Percentiles rank a stretch among this genome's conserved stretches.
Conservation (phyloP, 2,113 vertebrate species). For the Tricholaema leucomelas region DNA sequence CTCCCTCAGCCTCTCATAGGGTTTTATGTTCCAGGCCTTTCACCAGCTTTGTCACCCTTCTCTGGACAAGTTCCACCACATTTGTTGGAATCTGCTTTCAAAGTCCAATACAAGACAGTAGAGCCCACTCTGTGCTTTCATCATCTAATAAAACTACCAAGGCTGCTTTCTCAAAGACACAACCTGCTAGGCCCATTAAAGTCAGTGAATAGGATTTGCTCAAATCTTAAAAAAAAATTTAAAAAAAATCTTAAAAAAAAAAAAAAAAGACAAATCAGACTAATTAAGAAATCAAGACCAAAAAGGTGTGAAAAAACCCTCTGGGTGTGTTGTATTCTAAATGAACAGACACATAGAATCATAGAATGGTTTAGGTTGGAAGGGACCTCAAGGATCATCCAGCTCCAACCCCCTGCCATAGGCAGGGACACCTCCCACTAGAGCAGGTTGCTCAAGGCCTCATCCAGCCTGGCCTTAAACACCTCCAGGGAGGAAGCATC, state of each 20-base stretch:
- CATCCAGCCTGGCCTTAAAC: too few species aligned
- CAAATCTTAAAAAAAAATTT: background rate
- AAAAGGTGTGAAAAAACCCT: background rate
- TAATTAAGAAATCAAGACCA: background rate
- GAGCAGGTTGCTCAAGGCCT: too few species aligned
- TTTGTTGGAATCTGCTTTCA: conserved; percentile 37
- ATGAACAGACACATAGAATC: background rate
- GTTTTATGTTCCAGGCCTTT: too few species aligned
- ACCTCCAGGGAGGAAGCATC: too few species aligned
- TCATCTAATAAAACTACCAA: background rate
- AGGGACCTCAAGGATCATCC: too few species aligned
- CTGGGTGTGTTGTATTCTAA: background rate
- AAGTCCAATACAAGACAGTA: background rate
- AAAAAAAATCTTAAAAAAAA: background rate
- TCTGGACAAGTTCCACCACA: too few species aligned
- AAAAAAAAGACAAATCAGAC: background rate
- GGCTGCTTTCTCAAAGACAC: background rate
- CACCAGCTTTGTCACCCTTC: too few species aligned
- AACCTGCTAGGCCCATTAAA: background rate
- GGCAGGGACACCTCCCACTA: too few species aligned
- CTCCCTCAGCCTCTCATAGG: too few species aligned
- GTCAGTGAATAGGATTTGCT: background rate
- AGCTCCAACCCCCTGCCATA: too few species aligned
- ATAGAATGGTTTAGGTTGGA: too few species aligned
- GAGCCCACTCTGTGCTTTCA: background rate